Evolutionary conservation across 2,797 vertebrate species (phyloP), one percentile per base, ranked within the genome.

Genomic region (Semaprochilodus insignis): DNA sequence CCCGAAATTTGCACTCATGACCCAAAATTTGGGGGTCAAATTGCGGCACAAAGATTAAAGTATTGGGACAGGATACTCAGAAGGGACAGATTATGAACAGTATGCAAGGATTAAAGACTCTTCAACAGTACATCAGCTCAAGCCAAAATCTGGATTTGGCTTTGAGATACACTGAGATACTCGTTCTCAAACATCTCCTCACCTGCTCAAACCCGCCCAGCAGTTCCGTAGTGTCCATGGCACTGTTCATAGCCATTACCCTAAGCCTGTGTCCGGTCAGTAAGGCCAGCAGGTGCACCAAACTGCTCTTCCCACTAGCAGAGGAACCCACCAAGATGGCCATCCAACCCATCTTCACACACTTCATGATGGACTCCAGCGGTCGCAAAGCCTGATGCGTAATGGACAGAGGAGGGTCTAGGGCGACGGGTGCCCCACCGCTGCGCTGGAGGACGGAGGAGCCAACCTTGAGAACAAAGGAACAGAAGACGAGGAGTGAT

Each of bases 121-220:
- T 8, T 40, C 5, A 40, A 8, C 6, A 36, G 36, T 3, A 36
- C 40, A 40, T 6, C 40, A 40, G 40, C 40, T 40, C 40, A 40
- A 40, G 0, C 5, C 40, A 40, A 40, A 40, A 6, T 40, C 40
- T 31, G 5, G 40, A 6, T 40, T 36, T 36, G n/a, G n/a, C n/a
- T 11, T 2, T 13, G 10, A 13, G 44, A 48, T 13, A 48, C 11
- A 10, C 0, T 13, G 10, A 48, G 44, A 13, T 13, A 0, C 10
- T 10, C 11, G 6, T 10, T 1, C 0, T 2, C 0, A 1, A 21
- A 34, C 60, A 14, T 34, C 7, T 21, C 34, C 69, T 66, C 19
- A 99, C 98, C 97, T 99, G 98, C 71, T 99, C 98, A 84, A 99
- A 99, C 83, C 97, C 98, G 19, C 98, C 98, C 77, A 99, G 93